phyloP scores from a whole-genome alignment of 1,140 invertebrate species.

The Subanguina moxae region DNA sequence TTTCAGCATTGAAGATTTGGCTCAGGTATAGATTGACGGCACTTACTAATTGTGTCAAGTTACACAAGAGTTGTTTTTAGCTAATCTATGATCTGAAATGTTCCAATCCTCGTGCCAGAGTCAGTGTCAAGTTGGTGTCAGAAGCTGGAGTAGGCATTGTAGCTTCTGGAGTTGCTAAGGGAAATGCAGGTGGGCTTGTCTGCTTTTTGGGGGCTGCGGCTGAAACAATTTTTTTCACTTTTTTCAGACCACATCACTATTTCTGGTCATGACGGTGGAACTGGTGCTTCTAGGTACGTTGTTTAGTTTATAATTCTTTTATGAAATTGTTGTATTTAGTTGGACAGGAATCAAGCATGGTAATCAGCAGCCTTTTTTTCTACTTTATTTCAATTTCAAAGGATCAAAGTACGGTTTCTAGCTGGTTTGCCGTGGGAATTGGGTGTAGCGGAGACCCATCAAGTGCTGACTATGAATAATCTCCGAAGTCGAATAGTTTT shows the following conservation, averaged over 20 bases:
- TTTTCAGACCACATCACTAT: slow-evolving; percentile 84
- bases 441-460: slow-evolving; percentile 93
- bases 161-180: slow-evolving; percentile 93
- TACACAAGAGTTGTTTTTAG: slow-evolving; percentile 4
- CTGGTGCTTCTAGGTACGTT: slow-evolving; percentile 69
- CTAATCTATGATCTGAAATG: slow-evolving; percentile 97
- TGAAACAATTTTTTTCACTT: no score
- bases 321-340: slow-evolving; percentile 53
- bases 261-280: slow-evolving; percentile 96
- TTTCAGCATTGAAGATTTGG: slow-evolving; percentile 85
- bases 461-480: slow-evolving; percentile 87
- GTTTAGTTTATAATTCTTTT: not conserved
- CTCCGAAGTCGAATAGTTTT: slow-evolving; percentile 85
- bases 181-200: slow-evolving; percentile 78
- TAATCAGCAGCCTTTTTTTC: not conserved
- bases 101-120: slow-evolving; percentile 86
- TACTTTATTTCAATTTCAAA: not conserved
- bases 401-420: not conserved
- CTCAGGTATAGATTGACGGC: slow-evolving; percentile 66
- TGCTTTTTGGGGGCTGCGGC: no score
- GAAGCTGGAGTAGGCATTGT: slow-evolving; percentile 97
- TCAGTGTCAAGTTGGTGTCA: slow-evolving; percentile 95
- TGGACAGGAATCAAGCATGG: slow-evolving; percentile 85
- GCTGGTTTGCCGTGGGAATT: slow-evolving; percentile 96
- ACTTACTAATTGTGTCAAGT: not conserved